Percentiles rank a stretch among this genome's conserved stretches.
Conservation (phyloP, 53 echinoderm and acorn worm genomes). For the Actinopyga echinites region DNA sequence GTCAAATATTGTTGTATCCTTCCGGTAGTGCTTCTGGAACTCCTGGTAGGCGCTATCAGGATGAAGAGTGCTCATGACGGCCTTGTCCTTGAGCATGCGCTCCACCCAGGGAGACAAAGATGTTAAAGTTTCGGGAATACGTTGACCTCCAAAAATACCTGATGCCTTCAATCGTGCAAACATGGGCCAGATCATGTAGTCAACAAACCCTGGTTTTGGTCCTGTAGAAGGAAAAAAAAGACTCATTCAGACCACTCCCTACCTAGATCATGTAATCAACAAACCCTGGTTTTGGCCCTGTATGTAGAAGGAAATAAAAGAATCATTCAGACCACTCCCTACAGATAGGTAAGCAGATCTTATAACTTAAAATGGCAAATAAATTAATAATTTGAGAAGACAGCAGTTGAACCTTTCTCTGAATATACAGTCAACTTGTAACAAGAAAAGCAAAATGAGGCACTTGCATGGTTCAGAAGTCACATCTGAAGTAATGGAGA, state of each 20-base stretch:
- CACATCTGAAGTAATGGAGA: no score
- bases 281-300: slow-evolving; percentile 58
- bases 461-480: no score
- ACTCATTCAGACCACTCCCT: no score
- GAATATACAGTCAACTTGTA: no score
- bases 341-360: no score
- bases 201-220: slow-evolving; percentile 53
- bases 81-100: slow-evolving; percentile 49
- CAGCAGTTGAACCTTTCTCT: no score
- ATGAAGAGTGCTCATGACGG: slow-evolving; percentile 34
- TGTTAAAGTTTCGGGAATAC: slow-evolving; percentile 31
- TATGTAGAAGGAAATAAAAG: no score
- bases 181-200: slow-evolving; percentile 63
- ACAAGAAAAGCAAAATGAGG: no score
- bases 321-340: no score
- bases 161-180: slow-evolving; percentile 33
- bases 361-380: no score
- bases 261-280: slow-evolving; percentile 44
- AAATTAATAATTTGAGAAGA: no score
- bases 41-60: slow-evolving; percentile 52
- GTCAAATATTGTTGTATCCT: slow-evolving; percentile 46
- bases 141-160: slow-evolving; percentile 19
- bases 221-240: slow-evolving; percentile 6
- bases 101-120: slow-evolving; percentile 39
- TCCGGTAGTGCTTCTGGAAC: slow-evolving; percentile 54